Percentiles rank a stretch among this genome's conserved stretches.
Conservation (phyloP, 2,797 vertebrate species). For the Poeciliopsis turneri region DNA sequence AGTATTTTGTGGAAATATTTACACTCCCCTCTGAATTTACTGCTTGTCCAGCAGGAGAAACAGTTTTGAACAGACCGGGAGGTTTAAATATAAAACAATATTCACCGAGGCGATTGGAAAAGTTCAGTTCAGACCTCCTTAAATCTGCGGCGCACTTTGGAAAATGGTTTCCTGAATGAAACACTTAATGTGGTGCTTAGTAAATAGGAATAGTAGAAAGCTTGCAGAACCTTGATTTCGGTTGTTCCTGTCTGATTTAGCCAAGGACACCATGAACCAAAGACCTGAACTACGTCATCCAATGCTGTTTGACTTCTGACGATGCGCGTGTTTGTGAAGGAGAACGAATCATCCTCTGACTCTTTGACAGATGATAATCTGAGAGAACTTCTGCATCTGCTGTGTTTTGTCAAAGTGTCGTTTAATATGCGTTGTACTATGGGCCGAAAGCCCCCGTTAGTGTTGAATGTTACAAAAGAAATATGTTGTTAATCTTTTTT, state of each 20-base stretch:
- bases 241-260: constrained; percentile 22
- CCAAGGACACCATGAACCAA: constrained; percentile 65
- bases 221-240: constrained; percentile 21
- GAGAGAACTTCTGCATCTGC: constrained; percentile 27
- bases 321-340: constrained; percentile 15
- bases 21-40: background rate
- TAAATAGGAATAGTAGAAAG: constrained; percentile 33
- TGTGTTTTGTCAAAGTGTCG: constrained; percentile 44
- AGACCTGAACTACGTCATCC: constrained; percentile 58
- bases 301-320: constrained; percentile 47
- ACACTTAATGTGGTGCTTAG: constrained; percentile 5
- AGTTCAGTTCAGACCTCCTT: background rate
- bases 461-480: constrained; percentile 41
- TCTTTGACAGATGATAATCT: constrained; percentile 22
- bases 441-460: constrained; percentile 7
- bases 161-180: constrained; percentile 30
- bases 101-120: background rate
- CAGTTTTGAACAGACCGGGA: background rate
- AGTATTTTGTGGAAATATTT: background rate
- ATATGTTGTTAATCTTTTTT: constrained; percentile 20
- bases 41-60: background rate
- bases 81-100: background rate
- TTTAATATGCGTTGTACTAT: constrained; percentile 25
- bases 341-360: constrained; percentile 31
- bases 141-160: constrained; percentile 19